These are phyloP conservation scores for Microplitis demolitor DNA, from an alignment of 1,140 invertebrate species.

Conservation along the genomic window DNA sequence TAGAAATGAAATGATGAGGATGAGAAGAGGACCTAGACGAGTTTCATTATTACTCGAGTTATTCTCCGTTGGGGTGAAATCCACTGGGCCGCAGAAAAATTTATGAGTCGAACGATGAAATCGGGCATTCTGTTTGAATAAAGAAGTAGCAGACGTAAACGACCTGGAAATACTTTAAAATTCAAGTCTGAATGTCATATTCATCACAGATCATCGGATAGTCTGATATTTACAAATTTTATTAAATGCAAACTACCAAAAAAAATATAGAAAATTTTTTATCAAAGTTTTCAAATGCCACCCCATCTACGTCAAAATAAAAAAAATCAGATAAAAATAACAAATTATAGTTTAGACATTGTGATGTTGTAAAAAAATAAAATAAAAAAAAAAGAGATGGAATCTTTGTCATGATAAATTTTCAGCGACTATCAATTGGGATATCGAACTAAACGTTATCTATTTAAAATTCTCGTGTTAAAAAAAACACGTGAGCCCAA, in stretches of 20 bases:
- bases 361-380: no score
- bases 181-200: not conserved
- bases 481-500: not conserved
- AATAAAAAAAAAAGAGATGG: not conserved
- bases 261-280: no score
- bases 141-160: not conserved
- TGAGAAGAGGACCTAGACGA: not conserved
- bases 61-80: not conserved
- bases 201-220: not conserved
- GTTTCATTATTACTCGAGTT: not conserved
- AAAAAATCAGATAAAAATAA: no score
- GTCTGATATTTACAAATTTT: not conserved
- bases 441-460: constrained; percentile 37
- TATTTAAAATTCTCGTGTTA: not conserved
- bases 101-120: constrained; percentile 7
- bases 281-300: no score
- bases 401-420: constrained; percentile 37
- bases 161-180: constrained; percentile 6
- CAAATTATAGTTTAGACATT: no score
- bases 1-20: not conserved
- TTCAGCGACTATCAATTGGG: constrained; percentile 41
- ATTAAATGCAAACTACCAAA: no score
- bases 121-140: constrained; percentile 13
- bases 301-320: no score
- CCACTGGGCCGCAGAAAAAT: constrained; percentile 4